Percentiles rank a stretch among this genome's conserved stretches.
Conservation (phyloP, 2,113 vertebrate genomes). For the Bos indicus region DNA sequence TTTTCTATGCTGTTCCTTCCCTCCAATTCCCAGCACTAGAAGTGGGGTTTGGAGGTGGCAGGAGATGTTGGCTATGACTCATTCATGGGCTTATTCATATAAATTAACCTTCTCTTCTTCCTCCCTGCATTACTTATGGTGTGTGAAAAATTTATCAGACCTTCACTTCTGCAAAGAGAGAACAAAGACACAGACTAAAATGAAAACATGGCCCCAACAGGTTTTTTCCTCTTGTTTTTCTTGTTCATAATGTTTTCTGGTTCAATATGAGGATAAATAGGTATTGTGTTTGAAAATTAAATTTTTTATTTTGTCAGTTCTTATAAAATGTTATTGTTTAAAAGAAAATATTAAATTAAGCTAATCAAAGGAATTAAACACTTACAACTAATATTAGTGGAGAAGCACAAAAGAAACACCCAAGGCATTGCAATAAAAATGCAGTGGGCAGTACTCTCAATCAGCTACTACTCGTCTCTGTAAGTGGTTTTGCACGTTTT, state of each 20-base stretch:
- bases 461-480: not conserved
- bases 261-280: not conserved
- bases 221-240: not conserved
- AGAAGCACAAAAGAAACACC: not conserved
- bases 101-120: not conserved
- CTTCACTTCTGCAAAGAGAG: not conserved
- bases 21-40: not conserved
- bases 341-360: not conserved
- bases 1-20: slow-evolving; percentile 19
- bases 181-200: not conserved
- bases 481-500: not conserved
- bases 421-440: not conserved
- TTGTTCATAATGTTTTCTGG: not conserved
- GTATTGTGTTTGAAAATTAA: not conserved
- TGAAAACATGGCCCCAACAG: not conserved
- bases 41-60: not conserved
- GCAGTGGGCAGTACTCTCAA: too few relatives aligned
- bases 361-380: not conserved
- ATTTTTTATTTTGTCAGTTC: not conserved
- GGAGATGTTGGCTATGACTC: not conserved
- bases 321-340: not conserved
- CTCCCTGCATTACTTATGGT: not conserved
- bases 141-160: not conserved
- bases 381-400: not conserved
- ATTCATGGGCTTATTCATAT: not conserved